A percentile compares a stretch with the other conserved stretches of the same genome.
Conservation (phyloP, 2,888 invertebrate species). For the Nycteola revayana region DNA sequence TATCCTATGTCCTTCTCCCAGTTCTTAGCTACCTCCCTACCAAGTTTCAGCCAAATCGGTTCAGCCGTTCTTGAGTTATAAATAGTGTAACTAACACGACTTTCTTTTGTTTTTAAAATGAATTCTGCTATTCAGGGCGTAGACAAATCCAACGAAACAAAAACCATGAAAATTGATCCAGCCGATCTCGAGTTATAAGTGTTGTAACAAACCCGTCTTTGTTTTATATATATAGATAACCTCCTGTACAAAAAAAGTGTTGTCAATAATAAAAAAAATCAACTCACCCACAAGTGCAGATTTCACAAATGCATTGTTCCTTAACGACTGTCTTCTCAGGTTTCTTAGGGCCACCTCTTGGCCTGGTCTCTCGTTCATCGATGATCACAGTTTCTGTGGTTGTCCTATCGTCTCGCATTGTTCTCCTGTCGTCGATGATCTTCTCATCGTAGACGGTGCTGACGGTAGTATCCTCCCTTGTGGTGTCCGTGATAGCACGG, state of each 20-base stretch:
- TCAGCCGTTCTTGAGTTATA: no score
- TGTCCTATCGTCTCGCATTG: conserved; percentile 71
- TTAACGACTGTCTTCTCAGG: conserved; percentile 74
- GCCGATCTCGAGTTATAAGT: no score
- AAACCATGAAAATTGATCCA: no score
- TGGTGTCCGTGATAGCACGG: conserved; percentile 73
- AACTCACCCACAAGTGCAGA: conserved; percentile 95
- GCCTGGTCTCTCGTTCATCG: conserved; percentile 57
- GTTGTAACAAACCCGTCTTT: no score
- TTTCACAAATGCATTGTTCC: conserved; percentile 94
- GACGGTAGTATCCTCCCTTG: conserved; percentile 65
- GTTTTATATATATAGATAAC: no score
- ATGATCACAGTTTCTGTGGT: conserved; percentile 59
- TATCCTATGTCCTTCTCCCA: no score
- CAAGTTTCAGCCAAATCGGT: no score
- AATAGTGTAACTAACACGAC: no score
- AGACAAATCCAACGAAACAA: no score
- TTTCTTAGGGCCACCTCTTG: conserved; percentile 69
- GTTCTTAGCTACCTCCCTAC: no score
- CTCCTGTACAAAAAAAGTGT: background rate
- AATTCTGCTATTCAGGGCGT: no score
- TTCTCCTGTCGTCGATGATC: conserved; percentile 70
- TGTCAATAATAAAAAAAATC: conserved; percentile 1
- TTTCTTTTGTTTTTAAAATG: no score
- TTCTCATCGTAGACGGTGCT: conserved; percentile 73